Conservation (phyloP, 2,113 vertebrate species). For the Crotalus viridis region DNA sequence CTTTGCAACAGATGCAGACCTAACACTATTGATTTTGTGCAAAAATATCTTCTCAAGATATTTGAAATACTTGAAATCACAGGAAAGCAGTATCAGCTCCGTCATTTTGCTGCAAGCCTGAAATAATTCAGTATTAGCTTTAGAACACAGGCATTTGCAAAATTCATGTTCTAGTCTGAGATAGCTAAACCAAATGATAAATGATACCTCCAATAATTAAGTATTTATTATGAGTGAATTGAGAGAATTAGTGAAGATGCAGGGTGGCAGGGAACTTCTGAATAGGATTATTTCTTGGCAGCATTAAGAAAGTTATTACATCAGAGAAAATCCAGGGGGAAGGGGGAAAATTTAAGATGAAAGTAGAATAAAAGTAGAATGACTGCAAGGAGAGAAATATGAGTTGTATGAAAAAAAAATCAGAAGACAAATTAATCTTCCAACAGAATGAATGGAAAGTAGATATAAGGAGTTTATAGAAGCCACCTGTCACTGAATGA, state of each 20-base stretch:
- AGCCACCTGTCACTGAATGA: neutral
- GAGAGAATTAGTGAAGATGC: neutral
- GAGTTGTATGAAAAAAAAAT: neutral
- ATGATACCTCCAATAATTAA: neutral
- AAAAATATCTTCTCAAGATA: slow-evolving; percentile 4
- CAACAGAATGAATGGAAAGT: neutral
- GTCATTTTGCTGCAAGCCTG: neutral
- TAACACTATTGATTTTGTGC: neutral
- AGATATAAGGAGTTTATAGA: neutral
- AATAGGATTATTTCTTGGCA: neutral
- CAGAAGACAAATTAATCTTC: neutral
- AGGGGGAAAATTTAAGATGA: neutral
- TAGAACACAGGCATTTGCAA: neutral
- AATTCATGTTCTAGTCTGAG: neutral
- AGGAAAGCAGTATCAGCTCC: neutral
- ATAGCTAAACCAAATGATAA: neutral
- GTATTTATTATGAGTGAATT: neutral
- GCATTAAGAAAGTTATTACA: neutral
- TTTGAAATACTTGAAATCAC: neutral
- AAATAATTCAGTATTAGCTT: neutral
- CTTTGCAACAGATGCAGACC: neutral
- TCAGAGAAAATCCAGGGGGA: neutral
- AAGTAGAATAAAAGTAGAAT: neutral
- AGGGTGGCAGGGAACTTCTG: neutral
- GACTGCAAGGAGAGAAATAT: neutral